Evolutionary conservation across 1,140 invertebrate species (phyloP), one percentile per base, ranked within the genome.

Genomic region (Cydia splendana): DNA sequence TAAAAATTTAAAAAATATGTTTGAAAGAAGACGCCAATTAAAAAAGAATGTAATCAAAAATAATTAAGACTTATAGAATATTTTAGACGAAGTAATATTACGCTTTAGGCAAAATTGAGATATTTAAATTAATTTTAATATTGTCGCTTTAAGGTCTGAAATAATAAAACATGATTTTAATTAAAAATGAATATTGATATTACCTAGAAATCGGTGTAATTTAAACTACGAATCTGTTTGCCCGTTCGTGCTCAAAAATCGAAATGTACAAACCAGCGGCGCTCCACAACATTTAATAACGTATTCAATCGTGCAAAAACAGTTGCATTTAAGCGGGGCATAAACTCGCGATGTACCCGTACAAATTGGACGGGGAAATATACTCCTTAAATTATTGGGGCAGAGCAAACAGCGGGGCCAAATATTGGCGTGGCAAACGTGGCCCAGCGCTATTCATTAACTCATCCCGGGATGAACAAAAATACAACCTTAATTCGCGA

Each of bases 351-450:
- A 65, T 74, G 79, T 77, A 57, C 71, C 2, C 74, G 77, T 51
- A 28, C 77, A 81, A 82, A 84, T 83, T 80, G 83, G 67, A 80
- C 78, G 77, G 62, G 75, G 76, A 78, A 81, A 84, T 82, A 76
- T 80, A 83, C 81, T 84, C 78, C 83, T 85, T 85, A 81, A 85
- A 85, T 83, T 83, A 85, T 80, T 81, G 80, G 79, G 80, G 76
- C 77, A 51, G 76, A 65, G 69, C 79, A 81, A 81, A 81, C 81
- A 81, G 71, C 15, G 77, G 74, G 74, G 76, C 77, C 80, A 80
- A 79, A 82, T 79, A 84, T 81, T 76, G 78, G 30, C 75, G 62
- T 65, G 71, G 80, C 53, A 75, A 75, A 81, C 80, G 77, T 78
- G 77, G 57, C 78, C 79, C 77, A 57, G 57, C 76, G 79, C 79